These are phyloP conservation scores for Myiozetetes cayanensis DNA, from an alignment of 2,113 vertebrate genomes.

Conservation along the genomic window DNA sequence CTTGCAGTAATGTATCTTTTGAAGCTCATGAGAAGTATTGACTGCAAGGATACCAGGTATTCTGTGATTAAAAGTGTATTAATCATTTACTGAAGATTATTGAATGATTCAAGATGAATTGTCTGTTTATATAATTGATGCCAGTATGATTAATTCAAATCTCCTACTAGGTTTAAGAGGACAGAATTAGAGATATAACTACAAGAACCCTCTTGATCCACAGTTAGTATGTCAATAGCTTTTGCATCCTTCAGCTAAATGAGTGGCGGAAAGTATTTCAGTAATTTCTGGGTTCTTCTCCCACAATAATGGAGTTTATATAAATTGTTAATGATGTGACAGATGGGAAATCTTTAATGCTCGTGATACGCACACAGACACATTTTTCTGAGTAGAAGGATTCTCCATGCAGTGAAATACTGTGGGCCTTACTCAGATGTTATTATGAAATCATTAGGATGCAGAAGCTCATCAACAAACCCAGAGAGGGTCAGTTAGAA, in stretches of 20 bases:
- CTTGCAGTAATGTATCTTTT: constrained; percentile 9
- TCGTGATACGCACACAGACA: not conserved
- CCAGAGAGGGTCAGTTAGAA: not conserved
- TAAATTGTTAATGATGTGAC: constrained; percentile 49
- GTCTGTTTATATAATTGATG: constrained; percentile 54
- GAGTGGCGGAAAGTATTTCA: constrained; percentile 57
- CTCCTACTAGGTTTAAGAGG: constrained; percentile 42
- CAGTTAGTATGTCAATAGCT: constrained; percentile 53
- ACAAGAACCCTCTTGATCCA: constrained; percentile 52
- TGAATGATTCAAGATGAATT: constrained; percentile 52
- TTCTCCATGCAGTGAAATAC: constrained; percentile 2
- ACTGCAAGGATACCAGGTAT: constrained; percentile 18
- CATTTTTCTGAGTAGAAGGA: constrained; percentile 31
- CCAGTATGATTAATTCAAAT: constrained; percentile 42
- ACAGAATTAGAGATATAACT: constrained; percentile 27
- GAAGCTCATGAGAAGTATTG: not conserved
- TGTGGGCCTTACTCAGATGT: not conserved
- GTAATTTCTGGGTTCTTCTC: constrained; percentile 21
- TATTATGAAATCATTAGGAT: not conserved
- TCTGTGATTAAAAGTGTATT: constrained; percentile 50
- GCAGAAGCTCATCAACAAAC: not conserved
- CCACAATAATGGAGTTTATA: constrained; percentile 40
- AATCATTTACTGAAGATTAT: constrained; percentile 53
- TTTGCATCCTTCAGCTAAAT: constrained; percentile 58
- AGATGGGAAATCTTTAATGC: constrained; percentile 36